Conservation (phyloP, 1,140 invertebrate genomes). For the Pachypsylla venusta region DNA sequence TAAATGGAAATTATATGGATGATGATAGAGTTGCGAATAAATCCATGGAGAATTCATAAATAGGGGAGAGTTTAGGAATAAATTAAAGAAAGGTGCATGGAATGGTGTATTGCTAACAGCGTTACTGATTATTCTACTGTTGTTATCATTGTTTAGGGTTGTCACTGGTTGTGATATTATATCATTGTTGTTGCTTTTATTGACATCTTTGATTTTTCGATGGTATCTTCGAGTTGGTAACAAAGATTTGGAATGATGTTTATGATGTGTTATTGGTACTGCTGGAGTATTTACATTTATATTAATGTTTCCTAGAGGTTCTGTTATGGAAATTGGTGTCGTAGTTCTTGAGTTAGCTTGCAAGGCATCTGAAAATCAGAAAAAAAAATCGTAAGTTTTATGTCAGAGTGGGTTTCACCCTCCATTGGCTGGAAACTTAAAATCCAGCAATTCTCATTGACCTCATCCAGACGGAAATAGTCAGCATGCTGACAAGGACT, state of each 20-base stretch:
- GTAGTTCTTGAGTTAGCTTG: not conserved
- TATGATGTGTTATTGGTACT: not conserved
- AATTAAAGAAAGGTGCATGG: conserved; percentile 30
- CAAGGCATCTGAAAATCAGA: not conserved
- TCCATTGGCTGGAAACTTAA: too few relatives aligned
- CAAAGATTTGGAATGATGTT: not conserved
- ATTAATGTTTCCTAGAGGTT: conserved; percentile 1
- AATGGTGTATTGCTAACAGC: conserved; percentile 24
- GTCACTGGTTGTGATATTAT: not conserved
- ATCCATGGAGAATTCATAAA: conserved; percentile 56
- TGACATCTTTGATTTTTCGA: not conserved
- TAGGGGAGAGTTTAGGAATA: conserved; percentile 51
- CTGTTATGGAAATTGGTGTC: not conserved
- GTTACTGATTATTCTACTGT: not conserved
- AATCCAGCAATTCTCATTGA: too few relatives aligned
- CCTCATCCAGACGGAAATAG: too few relatives aligned
- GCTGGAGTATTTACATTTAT: conserved; percentile 8
- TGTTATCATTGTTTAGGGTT: not conserved
- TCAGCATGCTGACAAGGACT: too few relatives aligned
- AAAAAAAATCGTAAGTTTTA: too few relatives aligned
- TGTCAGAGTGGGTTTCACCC: too few relatives aligned
- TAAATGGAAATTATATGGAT: conserved; percentile 16
- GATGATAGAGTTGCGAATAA: conserved; percentile 47
- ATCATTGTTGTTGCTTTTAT: not conserved
- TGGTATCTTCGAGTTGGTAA: not conserved